Evolutionary conservation across 2,113 vertebrate species (phyloP), one percentile per base, ranked within the genome.

Genomic region (Lophius piscatorius): DNA sequence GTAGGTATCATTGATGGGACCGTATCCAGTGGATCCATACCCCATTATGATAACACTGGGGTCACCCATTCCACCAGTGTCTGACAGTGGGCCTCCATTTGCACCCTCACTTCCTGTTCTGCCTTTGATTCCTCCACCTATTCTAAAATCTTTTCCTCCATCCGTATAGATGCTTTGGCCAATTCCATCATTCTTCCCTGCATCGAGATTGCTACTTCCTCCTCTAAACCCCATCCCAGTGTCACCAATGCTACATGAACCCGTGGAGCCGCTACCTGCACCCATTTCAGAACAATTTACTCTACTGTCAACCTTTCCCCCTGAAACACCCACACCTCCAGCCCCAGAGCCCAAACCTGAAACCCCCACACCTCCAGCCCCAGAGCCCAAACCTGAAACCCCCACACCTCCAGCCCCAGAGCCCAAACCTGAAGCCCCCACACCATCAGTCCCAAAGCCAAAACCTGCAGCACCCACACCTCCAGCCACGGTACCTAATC

Each of bases 1-100:
- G 29, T 83, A 86, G 63, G 52, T 36, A 5, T 89, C 83, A 8
- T 29, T 62, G 42, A 59, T 66, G 26, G 59, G 24, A 1, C 73
- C 69, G 55, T 68, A 58, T 29, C 56, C 80, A 31, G 67, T 47
- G 7, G 74, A 68, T 45, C 74, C 74, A 56, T 59, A 45, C n/a
- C 50, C 58, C 42, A 61, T 56, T 7, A 65, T 60, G 4, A 47
- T 23, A 45, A 48, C 61, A 18, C 42, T 56, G 21, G 44, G 40
- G 6, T 40, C 71, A 22, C 21, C 57, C 26, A 36, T 31, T 62
- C 59, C 67, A n/a, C 52, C 35, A 14, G 16, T 0, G 1, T 48
- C 69, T 44, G 68, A 64, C n/a, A 64, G 12, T 16, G 20, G 59
- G 14, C 24, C 73, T 31, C 28, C 46, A 11, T 41, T 58, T 10